These are phyloP conservation scores for Aselliscus stoliczkanus DNA, from an alignment of 2,797 vertebrate species.

Conservation along the genomic window DNA sequence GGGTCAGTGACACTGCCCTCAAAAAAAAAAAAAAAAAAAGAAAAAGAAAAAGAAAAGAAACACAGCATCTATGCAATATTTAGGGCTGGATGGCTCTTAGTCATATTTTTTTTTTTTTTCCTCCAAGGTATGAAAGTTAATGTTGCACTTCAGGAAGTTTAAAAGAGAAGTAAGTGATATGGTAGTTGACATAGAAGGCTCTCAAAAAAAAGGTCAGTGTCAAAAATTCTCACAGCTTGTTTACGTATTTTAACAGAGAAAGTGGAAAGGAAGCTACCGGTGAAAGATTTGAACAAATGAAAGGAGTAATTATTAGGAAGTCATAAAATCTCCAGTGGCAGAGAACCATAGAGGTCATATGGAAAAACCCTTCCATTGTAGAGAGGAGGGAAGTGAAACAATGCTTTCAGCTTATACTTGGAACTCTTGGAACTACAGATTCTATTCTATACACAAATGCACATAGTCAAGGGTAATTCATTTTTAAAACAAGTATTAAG, in stretches of 20 bases:
- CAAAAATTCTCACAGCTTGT: not conserved
- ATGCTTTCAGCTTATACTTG: not conserved
- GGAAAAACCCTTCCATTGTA: not conserved
- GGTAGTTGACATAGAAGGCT: not conserved
- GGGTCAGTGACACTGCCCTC: too few species aligned
- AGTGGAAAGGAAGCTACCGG: not conserved
- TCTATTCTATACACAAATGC: not conserved
- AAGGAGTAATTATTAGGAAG: not conserved
- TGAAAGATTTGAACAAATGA: not conserved
- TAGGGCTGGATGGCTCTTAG: not conserved
- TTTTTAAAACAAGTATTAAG: not conserved
- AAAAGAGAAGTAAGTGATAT: not conserved
- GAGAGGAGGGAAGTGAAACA: not conserved
- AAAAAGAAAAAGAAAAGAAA: slow-evolving; percentile 12
- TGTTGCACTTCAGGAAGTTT: not conserved
- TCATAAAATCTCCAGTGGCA: not conserved
- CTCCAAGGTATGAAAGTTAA: not conserved
- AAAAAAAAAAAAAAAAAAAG: too few species aligned
- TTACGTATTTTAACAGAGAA: not conserved
- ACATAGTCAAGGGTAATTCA: not conserved
- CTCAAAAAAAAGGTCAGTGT: not conserved
- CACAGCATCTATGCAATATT: not conserved
- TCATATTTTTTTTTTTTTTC: not conserved
- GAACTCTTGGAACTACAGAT: not conserved
- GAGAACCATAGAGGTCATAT: not conserved